Conservation (phyloP, 2,888 invertebrate genomes). For the Oscheius myriophilus region DNA sequence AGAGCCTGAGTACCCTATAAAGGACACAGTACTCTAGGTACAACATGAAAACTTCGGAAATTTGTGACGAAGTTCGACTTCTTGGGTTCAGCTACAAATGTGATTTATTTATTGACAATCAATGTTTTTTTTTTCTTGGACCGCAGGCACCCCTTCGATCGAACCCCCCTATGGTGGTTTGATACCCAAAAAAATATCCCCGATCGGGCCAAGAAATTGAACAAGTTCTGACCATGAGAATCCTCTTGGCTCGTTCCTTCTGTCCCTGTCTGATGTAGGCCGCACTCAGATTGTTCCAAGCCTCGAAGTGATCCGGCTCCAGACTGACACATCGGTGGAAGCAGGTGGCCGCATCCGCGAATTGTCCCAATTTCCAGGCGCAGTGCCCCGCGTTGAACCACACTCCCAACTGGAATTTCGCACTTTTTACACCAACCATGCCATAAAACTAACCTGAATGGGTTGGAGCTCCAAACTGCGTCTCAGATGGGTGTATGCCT, state of each 20-base stretch:
- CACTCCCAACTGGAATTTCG: slow-evolving; percentile 46
- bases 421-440: background rate
- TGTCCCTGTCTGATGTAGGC: slow-evolving; percentile 88
- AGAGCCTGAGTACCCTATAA: no score
- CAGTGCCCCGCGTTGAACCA: slow-evolving; percentile 68
- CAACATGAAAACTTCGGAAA: no score
- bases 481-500: slow-evolving; percentile 68
- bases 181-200: background rate
- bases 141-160: no score
- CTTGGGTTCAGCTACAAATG: no score
- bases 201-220: no score
- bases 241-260: slow-evolving; percentile 75
- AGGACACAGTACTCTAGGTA: no score
- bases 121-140: no score
- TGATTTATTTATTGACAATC: no score
- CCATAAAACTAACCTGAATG: slow-evolving; percentile 47
- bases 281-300: slow-evolving; percentile 97
- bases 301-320: slow-evolving; percentile 81
- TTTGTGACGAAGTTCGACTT: no score
- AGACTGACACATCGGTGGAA: slow-evolving; percentile 59
- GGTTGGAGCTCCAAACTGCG: slow-evolving; percentile 68
- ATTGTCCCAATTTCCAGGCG: slow-evolving; percentile 66
- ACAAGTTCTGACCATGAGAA: slow-evolving; percentile 51
- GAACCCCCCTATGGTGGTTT: no score
- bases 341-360: slow-evolving; percentile 43